Evolutionary conservation across 2,888 invertebrate species (phyloP).

Genomic region (Troilus luridus): DNA sequence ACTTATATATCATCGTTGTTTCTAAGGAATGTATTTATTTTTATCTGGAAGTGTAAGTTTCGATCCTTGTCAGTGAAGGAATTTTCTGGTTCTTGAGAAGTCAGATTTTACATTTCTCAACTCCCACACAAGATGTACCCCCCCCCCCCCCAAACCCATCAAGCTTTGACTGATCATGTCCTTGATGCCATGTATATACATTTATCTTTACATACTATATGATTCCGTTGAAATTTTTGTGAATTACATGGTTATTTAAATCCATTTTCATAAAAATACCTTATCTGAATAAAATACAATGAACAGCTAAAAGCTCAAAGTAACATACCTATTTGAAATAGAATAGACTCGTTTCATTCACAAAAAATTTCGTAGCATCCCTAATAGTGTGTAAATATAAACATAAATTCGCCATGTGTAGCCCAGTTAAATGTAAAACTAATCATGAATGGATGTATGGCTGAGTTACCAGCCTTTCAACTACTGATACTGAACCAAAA

Average conservation of each 20-base stretch:
- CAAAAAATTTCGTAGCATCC: background rate
- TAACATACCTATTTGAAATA: background rate
- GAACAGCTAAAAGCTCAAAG: no score
- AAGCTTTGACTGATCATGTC: background rate
- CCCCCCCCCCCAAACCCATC: no score
- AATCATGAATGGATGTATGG: background rate
- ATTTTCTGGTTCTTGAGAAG: background rate
- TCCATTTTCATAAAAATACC: no score
- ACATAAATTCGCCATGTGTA: slow-evolving; percentile 11
- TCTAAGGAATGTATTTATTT: background rate
- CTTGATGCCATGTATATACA: background rate
- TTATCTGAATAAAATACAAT: no score
- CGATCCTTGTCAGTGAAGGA: background rate
- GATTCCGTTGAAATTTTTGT: no score
- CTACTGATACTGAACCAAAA: background rate
- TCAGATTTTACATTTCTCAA: background rate
- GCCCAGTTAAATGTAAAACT: background rate
- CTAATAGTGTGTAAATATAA: slow-evolving; percentile 11
- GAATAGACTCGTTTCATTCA: background rate
- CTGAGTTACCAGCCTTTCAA: background rate
- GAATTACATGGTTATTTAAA: no score
- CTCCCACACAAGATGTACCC: background rate
- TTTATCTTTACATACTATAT: no score
- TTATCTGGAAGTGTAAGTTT: background rate
- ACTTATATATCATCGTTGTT: background rate